Conservation (phyloP, 2,888 invertebrate genomes). For the Osedax fenrisi region DNA sequence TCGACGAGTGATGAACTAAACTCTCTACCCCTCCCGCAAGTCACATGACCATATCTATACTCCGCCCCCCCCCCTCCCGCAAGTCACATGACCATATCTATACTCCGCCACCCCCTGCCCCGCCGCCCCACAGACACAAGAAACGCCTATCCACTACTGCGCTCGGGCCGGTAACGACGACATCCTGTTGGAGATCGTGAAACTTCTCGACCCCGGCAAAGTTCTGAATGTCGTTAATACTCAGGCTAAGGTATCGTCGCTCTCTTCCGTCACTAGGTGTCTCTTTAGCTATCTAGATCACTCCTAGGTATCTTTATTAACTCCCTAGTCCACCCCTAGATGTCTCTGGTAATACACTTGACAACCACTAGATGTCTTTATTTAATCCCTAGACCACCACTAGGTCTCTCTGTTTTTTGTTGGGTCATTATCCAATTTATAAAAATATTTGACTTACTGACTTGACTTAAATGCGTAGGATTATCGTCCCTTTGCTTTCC, state of each 20-base stretch:
- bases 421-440: too few species aligned
- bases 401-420: too few species aligned
- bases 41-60: background rate
- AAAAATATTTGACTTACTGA: too few species aligned
- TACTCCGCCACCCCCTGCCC: background rate
- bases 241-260: slow-evolving; percentile 80
- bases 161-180: slow-evolving; percentile 90
- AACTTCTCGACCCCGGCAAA: slow-evolving; percentile 74
- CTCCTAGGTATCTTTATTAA: too few species aligned
- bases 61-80: background rate
- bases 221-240: slow-evolving; percentile 85
- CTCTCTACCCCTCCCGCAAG: background rate
- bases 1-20: too few species aligned
- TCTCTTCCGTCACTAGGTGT: too few species aligned
- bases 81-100: background rate
- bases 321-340: too few species aligned
- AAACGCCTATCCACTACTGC: slow-evolving; percentile 88
- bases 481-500: too few species aligned
- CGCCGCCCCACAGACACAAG: slow-evolving; percentile 58
- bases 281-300: too few species aligned
- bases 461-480: too few species aligned
- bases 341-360: background rate
- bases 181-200: slow-evolving; percentile 80
- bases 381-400: too few species aligned
- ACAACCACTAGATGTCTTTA: background rate